These are phyloP conservation scores for Neoascia interrupta DNA, from an alignment of 2,888 invertebrate genomes.

Conservation along the genomic window DNA sequence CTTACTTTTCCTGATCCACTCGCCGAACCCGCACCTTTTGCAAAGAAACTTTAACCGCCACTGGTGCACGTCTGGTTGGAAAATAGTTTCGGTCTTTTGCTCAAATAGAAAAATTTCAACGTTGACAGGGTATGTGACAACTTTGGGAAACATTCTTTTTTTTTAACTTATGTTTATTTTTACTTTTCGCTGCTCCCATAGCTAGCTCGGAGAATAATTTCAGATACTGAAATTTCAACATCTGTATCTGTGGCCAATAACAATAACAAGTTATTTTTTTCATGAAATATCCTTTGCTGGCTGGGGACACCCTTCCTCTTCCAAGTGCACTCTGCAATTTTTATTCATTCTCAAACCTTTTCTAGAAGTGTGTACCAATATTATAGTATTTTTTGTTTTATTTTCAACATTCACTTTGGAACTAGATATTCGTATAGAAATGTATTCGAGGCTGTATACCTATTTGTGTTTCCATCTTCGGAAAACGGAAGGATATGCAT, in stretches of 20 bases:
- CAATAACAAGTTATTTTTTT: conserved; percentile 54
- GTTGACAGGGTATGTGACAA: conserved; percentile 55
- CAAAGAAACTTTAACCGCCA: no score
- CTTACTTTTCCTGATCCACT: neutral
- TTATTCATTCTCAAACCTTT: no score
- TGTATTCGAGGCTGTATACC: no score
- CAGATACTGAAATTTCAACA: conserved; percentile 45
- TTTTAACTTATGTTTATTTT: no score
- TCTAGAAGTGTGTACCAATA: no score
- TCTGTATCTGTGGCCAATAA: conserved; percentile 61
- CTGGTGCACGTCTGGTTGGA: no score
- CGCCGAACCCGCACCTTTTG: no score
- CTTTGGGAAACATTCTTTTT: conserved; percentile 22
- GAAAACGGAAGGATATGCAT: conserved; percentile 53
- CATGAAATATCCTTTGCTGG: neutral
- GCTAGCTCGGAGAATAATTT: conserved; percentile 27
- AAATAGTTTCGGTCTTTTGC: conserved; percentile 6
- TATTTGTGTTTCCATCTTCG: conserved; percentile 36
- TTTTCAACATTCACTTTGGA: no score
- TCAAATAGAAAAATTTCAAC: conserved; percentile 10
- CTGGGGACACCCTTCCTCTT: neutral
- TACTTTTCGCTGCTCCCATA: neutral
- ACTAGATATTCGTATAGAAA: no score
- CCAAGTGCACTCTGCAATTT: conserved; percentile 42
- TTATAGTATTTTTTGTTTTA: no score